These are phyloP conservation scores for Manacus vitellinus DNA, from an alignment of 2,113 vertebrate genomes.

Conservation along the genomic window DNA sequence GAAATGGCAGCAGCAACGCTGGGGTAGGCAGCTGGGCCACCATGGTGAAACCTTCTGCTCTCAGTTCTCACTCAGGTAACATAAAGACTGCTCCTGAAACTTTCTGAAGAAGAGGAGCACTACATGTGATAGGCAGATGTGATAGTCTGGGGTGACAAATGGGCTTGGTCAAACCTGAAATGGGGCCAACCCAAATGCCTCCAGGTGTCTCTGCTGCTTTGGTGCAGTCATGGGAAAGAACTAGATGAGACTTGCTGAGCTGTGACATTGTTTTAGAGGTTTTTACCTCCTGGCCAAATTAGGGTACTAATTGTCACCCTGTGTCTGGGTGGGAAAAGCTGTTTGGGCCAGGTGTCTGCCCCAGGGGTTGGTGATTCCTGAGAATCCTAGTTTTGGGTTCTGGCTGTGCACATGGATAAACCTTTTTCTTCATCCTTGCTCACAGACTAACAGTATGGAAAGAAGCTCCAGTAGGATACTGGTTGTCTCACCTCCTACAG, in stretches of 20 bases:
- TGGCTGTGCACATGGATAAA: rapidly evolving
- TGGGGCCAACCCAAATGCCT: background rate
- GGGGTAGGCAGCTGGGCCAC: background rate
- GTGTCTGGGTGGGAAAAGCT: background rate
- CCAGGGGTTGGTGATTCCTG: rapidly evolving
- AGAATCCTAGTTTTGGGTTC: background rate
- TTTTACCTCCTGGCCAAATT: background rate
- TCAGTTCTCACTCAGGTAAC: background rate
- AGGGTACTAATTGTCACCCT: background rate
- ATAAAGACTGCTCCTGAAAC: background rate
- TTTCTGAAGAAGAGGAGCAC: background rate
- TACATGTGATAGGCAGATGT: background rate
- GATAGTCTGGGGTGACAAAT: rapidly evolving
- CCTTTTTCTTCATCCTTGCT: background rate
- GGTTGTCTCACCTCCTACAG: background rate
- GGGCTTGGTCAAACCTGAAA: background rate
- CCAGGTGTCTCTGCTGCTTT: background rate
- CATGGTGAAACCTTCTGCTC: background rate
- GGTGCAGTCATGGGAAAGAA: background rate
- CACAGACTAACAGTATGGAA: too few relatives aligned
- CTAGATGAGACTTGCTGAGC: background rate
- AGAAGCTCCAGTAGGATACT: background rate
- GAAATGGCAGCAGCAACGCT: background rate
- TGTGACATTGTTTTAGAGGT: background rate
- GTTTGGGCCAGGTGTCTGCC: background rate